phyloP scores from a whole-genome alignment of 2,888 invertebrate genomes.

The Andrena hattorfiana region DNA sequence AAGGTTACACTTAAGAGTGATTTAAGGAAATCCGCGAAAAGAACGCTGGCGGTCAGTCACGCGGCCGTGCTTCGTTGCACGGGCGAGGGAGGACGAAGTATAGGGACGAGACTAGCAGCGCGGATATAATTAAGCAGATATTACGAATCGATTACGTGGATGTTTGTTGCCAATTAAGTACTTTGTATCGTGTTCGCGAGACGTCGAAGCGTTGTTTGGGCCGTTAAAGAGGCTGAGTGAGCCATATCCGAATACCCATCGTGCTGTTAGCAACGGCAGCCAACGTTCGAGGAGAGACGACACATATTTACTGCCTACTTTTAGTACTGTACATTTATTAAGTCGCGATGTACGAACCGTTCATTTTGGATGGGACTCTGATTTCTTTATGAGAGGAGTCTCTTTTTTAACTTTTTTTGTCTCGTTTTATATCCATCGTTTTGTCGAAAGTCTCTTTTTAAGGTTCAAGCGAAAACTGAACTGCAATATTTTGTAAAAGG shows the following conservation, averaged over 20 bases:
- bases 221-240: conserved; percentile 67
- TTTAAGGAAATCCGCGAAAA: conserved; percentile 40
- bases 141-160: conserved; percentile 64
- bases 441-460: too few relatives aligned
- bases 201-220: conserved; percentile 54
- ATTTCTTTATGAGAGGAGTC: too few relatives aligned
- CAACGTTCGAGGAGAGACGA: neutral
- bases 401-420: too few relatives aligned
- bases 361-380: neutral
- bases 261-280: conserved; percentile 18
- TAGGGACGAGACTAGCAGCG: conserved; percentile 9
- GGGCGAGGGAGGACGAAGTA: neutral
- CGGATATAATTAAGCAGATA: conserved; percentile 49
- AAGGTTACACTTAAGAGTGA: conserved; percentile 70
- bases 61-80: conserved; percentile 1
- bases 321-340: neutral
- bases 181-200: conserved; percentile 63
- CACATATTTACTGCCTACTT: conserved; percentile 3
- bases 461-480: too few relatives aligned
- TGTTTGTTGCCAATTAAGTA: conserved; percentile 71
- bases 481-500: too few relatives aligned
- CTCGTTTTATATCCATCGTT: too few relatives aligned
- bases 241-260: conserved; percentile 51
- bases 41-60: conserved; percentile 20
- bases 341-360: neutral